phyloP scores from a whole-genome alignment of 2,113 vertebrate genomes.

The Dicentrarchus labrax region DNA sequence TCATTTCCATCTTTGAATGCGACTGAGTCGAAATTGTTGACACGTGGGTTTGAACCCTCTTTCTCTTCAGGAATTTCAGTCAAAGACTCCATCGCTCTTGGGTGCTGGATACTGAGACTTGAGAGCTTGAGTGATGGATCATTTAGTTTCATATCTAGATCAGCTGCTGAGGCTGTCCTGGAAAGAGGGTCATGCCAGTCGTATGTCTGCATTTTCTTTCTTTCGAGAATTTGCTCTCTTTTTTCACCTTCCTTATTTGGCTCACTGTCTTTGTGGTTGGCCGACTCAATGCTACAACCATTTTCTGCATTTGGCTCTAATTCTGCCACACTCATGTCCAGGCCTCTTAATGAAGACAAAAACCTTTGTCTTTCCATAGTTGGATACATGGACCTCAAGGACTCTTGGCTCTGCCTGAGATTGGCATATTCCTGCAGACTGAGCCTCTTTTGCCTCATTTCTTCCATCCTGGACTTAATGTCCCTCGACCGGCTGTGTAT shows the following conservation, averaged over 20 bases:
- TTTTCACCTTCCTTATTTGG: conserved; percentile 57
- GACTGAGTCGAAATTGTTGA: conserved; percentile 71
- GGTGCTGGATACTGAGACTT: conserved; percentile 85
- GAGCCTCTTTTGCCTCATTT: conserved; percentile 73
- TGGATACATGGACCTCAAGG: conserved; percentile 74
- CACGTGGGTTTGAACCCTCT: conserved; percentile 86
- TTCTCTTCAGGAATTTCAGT: conserved; percentile 91
- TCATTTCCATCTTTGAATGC: neutral
- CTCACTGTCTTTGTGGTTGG: conserved; percentile 79
- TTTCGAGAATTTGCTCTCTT: conserved; percentile 33
- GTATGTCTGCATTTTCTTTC: neutral
- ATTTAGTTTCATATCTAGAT: conserved; percentile 77
- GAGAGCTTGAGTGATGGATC: conserved; percentile 78
- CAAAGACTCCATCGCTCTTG: conserved; percentile 88
- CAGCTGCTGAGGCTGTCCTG: conserved; percentile 84
- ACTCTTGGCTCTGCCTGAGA: conserved; percentile 72
- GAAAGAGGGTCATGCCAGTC: conserved; percentile 63
- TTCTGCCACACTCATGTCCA: conserved; percentile 83
- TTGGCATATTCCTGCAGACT: conserved; percentile 75
- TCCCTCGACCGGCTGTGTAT: conserved; percentile 56
- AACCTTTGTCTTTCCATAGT: conserved; percentile 57
- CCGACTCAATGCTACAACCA: conserved; percentile 64
- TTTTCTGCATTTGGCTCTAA: conserved; percentile 70
- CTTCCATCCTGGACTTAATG: conserved; percentile 72
- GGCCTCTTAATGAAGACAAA: conserved; percentile 27